A percentile compares a stretch with the other conserved stretches of the same genome.
Evolutionary conservation across 2,797 vertebrate genomes (phyloP).

Genomic region (Oryzias sinensis): DNA sequence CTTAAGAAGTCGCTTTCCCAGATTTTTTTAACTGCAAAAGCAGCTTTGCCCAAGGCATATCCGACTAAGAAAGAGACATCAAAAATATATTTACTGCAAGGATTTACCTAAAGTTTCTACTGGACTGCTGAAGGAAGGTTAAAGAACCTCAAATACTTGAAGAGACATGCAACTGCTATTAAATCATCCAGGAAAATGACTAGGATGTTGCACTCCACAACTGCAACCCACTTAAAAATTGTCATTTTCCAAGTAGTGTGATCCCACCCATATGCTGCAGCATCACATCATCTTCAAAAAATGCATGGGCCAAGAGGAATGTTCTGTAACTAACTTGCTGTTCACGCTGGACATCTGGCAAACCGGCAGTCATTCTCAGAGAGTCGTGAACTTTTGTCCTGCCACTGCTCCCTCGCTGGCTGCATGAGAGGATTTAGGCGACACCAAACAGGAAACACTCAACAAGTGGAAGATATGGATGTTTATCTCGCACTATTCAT

Average conservation of each 20-base stretch:
- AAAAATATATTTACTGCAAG: constrained; percentile 25
- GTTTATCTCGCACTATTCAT: constrained; percentile 76
- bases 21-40: constrained; percentile 61
- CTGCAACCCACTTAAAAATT: constrained; percentile 49
- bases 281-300: constrained; percentile 74
- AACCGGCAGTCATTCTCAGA: constrained; percentile 68
- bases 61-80: constrained; percentile 57
- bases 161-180: constrained; percentile 12
- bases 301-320: constrained; percentile 74
- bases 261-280: constrained; percentile 58
- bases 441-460: constrained; percentile 82
- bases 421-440: constrained; percentile 70
- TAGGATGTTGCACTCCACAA: constrained; percentile 31
- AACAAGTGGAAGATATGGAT: constrained; percentile 77
- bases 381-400: constrained; percentile 80
- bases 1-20: constrained; percentile 63
- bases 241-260: constrained; percentile 52
- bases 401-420: constrained; percentile 65
- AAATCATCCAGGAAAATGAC: constrained; percentile 33
- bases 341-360: constrained; percentile 59
- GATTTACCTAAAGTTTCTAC: constrained; percentile 11
- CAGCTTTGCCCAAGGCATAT: constrained; percentile 55
- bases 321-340: constrained; percentile 53
- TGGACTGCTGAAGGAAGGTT: constrained; percentile 15
- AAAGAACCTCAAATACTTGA: constrained; percentile 10